phyloP scores from a whole-genome alignment of 64 coral and sea anemone species.

The Cladopsammia gracilis region DNA sequence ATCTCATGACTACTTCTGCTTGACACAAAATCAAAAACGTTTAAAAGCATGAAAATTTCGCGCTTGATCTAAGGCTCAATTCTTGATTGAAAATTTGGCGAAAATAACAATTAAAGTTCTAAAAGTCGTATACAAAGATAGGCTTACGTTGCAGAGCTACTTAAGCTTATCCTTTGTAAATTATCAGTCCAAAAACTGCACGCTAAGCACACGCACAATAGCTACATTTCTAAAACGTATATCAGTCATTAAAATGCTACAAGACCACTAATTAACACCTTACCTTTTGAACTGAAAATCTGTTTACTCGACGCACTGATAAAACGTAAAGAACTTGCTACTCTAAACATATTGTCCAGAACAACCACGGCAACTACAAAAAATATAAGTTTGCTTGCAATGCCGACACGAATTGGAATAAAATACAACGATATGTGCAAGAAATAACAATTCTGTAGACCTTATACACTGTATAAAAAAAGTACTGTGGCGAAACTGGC shows the following conservation, averaged over 20 bases:
- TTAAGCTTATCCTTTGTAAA: too few relatives aligned
- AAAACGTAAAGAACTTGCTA: constrained; percentile 22
- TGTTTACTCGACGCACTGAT: constrained; percentile 13
- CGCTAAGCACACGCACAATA: neutral
- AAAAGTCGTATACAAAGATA: too few relatives aligned
- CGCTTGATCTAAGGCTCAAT: too few relatives aligned
- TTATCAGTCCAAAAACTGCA: neutral
- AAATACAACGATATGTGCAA: neutral
- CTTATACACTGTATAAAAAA: constrained; percentile 12
- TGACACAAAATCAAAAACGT: too few relatives aligned
- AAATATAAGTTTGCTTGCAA: neutral
- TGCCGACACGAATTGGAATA: neutral
- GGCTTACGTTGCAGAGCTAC: neutral
- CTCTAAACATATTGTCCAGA: constrained; percentile 26
- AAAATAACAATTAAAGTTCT: too few relatives aligned
- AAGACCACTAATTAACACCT: neutral
- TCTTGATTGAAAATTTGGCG: too few relatives aligned
- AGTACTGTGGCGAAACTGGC: neutral
- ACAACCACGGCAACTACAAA: neutral
- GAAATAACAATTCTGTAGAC: neutral
- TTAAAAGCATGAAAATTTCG: too few relatives aligned
- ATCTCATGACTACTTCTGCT: too few relatives aligned
- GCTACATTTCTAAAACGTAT: too few relatives aligned
- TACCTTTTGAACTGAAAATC: constrained; percentile 33
- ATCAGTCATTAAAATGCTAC: neutral